These are phyloP conservation scores for Chloroceryle amazona DNA, from an alignment of 2,797 vertebrate species.

Conservation along the genomic window DNA sequence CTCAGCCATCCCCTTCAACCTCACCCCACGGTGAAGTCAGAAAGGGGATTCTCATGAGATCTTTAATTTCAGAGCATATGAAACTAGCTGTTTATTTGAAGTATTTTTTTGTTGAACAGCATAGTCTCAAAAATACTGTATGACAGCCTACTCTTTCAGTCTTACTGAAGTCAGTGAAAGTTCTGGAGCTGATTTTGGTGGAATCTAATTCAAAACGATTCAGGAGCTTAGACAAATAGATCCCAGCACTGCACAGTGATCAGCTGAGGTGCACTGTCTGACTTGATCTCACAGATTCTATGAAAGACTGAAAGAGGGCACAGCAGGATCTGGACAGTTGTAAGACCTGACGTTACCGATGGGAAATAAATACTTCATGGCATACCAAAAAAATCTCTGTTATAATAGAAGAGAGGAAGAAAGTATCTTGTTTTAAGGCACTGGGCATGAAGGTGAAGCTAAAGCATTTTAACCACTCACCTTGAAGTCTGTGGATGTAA, in stretches of 20 bases:
- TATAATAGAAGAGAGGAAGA: background rate
- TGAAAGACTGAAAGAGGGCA: background rate
- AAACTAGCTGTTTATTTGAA: background rate
- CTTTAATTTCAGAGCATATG: background rate
- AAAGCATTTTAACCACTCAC: background rate
- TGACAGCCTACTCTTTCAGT: background rate
- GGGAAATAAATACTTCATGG: background rate
- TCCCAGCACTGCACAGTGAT: background rate
- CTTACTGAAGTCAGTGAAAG: background rate
- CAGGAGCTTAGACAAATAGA: background rate
- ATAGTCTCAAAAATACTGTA: background rate
- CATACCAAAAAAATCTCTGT: background rate
- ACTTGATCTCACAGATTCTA: background rate
- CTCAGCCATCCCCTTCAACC: background rate
- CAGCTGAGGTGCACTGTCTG: rapidly evolving
- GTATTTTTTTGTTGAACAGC: background rate
- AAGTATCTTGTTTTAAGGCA: background rate
- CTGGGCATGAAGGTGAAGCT: background rate
- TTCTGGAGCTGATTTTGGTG: background rate
- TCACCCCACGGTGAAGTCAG: background rate
- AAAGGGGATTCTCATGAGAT: background rate
- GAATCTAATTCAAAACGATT: background rate
- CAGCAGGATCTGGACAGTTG: background rate
- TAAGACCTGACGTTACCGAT: background rate
- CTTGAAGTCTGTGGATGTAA: background rate